These are phyloP conservation scores for Myripristis jacobus DNA, from an alignment of 2,797 vertebrate species.

Conservation along the genomic window DNA sequence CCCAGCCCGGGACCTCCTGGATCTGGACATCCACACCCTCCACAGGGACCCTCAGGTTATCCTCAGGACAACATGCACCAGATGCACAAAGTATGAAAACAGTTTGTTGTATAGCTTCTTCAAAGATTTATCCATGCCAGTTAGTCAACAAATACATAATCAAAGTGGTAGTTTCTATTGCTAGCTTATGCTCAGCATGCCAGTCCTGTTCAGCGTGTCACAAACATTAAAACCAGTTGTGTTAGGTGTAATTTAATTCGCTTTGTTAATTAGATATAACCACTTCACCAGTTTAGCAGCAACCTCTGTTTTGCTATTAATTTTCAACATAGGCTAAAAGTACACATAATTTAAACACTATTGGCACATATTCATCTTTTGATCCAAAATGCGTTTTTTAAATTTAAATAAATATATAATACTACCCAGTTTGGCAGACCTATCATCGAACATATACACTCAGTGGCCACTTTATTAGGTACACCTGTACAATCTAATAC, in stretches of 20 bases:
- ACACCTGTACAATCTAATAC: too few species aligned
- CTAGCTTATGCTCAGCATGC: neutral
- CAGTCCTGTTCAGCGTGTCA: neutral
- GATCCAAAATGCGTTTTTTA: neutral
- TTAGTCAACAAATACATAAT: neutral
- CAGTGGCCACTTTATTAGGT: too few species aligned
- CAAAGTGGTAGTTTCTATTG: neutral
- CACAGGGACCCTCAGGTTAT: conserved; percentile 91
- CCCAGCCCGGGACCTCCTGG: conserved; percentile 93
- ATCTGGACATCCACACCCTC: conserved; percentile 89
- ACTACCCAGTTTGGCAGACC: neutral
- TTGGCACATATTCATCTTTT: neutral
- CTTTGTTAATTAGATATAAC: neutral
- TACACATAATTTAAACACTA: too few species aligned
- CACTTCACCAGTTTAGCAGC: neutral
- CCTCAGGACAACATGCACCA: conserved; percentile 95
- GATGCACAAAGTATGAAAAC: conserved; percentile 90
- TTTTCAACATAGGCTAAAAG: too few species aligned
- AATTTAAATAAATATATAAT: neutral
- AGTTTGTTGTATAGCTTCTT: neutral
- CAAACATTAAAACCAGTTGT: neutral
- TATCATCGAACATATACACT: too few species aligned
- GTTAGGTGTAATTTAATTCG: neutral
- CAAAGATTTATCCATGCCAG: neutral
- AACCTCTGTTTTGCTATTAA: too few species aligned